phyloP scores from a whole-genome alignment of 2,888 invertebrate species.

The Coremacera marginata region DNA sequence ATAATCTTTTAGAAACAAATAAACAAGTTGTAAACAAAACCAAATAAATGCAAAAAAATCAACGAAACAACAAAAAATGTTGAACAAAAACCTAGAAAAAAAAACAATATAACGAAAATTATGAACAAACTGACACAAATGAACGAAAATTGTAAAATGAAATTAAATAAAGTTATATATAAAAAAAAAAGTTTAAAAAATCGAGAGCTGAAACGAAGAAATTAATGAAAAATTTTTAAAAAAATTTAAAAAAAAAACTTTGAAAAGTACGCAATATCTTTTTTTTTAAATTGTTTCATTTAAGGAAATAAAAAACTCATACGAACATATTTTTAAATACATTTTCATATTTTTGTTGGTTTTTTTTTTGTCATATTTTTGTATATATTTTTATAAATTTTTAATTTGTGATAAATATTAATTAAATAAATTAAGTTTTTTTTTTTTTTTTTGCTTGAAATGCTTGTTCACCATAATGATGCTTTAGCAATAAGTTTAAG shows the following conservation, averaged over 20 bases:
- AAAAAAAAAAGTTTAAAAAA: too few relatives aligned
- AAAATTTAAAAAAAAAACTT: not conserved
- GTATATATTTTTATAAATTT: conserved; percentile 38
- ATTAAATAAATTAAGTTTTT: conserved; percentile 20
- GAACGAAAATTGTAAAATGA: too few relatives aligned
- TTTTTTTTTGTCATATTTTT: conserved; percentile 43
- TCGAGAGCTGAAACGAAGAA: too few relatives aligned
- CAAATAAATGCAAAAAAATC: too few relatives aligned
- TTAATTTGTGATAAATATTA: conserved; percentile 20
- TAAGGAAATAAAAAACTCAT: conserved; percentile 59
- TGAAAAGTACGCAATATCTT: conserved; percentile 8
- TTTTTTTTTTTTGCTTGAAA: conserved; percentile 9
- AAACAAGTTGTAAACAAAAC: too few relatives aligned
- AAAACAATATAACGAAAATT: too few relatives aligned
- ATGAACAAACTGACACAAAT: too few relatives aligned
- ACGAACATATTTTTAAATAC: conserved; percentile 65
- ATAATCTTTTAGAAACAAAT: too few relatives aligned
- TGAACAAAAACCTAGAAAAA: too few relatives aligned
- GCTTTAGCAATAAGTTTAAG: not conserved
- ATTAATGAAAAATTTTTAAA: not conserved
- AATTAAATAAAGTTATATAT: too few relatives aligned
- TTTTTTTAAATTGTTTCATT: conserved; percentile 5
- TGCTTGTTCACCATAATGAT: conserved; percentile 11
- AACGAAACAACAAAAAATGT: too few relatives aligned
- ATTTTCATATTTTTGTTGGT: conserved; percentile 59